Evolutionary conservation across 2,113 vertebrate genomes (phyloP), one percentile per base, ranked within the genome.

Genomic region (Cyrtonyx montezumae): DNA sequence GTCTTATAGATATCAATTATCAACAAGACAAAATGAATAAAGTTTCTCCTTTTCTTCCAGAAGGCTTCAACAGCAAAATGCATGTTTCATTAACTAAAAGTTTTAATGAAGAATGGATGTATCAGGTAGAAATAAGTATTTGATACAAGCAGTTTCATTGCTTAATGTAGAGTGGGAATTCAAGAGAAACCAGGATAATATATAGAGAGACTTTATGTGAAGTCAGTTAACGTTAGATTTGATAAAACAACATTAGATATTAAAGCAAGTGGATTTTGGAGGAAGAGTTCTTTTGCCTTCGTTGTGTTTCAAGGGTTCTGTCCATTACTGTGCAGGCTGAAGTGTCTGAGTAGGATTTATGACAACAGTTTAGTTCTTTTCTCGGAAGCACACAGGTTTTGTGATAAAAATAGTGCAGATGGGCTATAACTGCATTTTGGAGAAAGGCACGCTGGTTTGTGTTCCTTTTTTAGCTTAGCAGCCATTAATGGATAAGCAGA

Each of bases 311-410:
- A 7, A 95, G 82, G 62, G 51, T 30, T 90, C 25, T 91, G 85
- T 68, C 80, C 40, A 2, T 83, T 65, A 23, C 79, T 2, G 1
- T 2, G 0, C 42, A 75, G 69, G 34, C 68, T 63, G 45, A 88
- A 93, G 93, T 76, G 76, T 59, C 92, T 88, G 68, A 92, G 68
- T 5, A 36, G 61, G 32, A 25, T 21, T 89, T 94, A 65, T 95
- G 87, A 83, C 67, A 88, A 75, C 66, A 75, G 56, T 56, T 80
- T 28, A 91, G 83, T 92, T 93, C 87, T 95, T 93, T 96, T 94
- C 83, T 92, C 83, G 80, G 92, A 95, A 95, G 56, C 85, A 90
- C 90, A 96, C 86, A 43, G 51, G 65, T 77, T 23, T 58, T 78
- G 79, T 75, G 91, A 96, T 96, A 96, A 76, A 87, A 75, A 63